These are phyloP conservation scores for Clivina fossor DNA, from an alignment of 2,888 invertebrate species.

Conservation along the genomic window DNA sequence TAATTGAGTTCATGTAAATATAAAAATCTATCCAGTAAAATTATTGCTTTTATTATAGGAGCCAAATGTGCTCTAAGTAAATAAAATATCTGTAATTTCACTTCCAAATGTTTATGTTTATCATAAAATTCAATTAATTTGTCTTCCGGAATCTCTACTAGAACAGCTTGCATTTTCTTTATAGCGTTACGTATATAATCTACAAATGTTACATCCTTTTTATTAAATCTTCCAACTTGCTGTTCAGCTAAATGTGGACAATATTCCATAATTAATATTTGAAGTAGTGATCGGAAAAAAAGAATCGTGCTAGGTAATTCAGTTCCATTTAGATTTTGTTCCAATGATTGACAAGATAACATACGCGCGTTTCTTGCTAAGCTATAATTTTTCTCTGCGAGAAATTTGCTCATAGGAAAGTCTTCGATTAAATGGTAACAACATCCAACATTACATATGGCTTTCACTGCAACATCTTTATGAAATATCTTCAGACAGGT, in stretches of 20 bases:
- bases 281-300: conserved; percentile 75
- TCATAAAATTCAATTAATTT: conserved; percentile 53
- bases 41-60: conserved; percentile 77
- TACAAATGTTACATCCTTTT: conserved; percentile 61
- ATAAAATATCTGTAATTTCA: conserved; percentile 73
- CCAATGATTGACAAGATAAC: conserved; percentile 82
- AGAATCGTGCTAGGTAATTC: conserved; percentile 66
- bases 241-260: conserved; percentile 53
- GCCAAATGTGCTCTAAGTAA: conserved; percentile 75
- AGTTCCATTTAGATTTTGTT: conserved; percentile 61
- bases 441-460: conserved; percentile 82
- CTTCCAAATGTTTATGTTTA: conserved; percentile 53
- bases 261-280: conserved; percentile 59
- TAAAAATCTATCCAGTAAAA: conserved; percentile 78
- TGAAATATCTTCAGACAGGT: conserved; percentile 71
- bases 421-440: conserved; percentile 84
- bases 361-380: conserved; percentile 80
- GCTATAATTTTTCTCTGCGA: conserved; percentile 55
- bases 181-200: conserved; percentile 73
- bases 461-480: conserved; percentile 56
- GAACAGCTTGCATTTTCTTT: conserved; percentile 60
- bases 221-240: conserved; percentile 59
- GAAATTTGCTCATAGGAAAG: conserved; percentile 69
- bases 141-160: conserved; percentile 53
- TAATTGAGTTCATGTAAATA: conserved; percentile 70